Evolutionary conservation across 2,888 invertebrate species (phyloP).

Genomic region (Orthonychiurus folsomi): DNA sequence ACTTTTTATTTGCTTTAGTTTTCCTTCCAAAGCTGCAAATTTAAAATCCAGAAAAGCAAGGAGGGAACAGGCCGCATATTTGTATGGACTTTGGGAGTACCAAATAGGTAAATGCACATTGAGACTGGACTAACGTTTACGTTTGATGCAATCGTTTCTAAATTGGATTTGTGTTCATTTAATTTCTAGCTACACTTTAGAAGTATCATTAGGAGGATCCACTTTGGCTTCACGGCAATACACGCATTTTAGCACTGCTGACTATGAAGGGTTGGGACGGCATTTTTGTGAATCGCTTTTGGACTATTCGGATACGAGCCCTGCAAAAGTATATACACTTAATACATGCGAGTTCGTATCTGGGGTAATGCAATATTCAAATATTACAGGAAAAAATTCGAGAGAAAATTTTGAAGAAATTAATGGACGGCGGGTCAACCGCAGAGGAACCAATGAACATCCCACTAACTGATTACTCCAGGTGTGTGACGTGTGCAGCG

Average conservation of each 20-base stretch:
- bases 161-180: too few relatives aligned
- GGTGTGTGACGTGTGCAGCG: too few relatives aligned
- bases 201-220: constrained; percentile 89
- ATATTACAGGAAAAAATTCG: constrained; percentile 61
- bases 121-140: too few relatives aligned
- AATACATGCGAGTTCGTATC: too few relatives aligned
- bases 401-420: constrained; percentile 67
- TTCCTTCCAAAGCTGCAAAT: constrained; percentile 87
- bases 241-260: constrained; percentile 73
- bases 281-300: constrained; percentile 86
- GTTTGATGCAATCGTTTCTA: too few relatives aligned
- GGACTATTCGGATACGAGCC: constrained; percentile 81
- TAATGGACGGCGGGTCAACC: constrained; percentile 72
- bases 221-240: constrained; percentile 66
- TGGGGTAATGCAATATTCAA: too few relatives aligned
- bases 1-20: constrained; percentile 55
- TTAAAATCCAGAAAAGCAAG: constrained; percentile 83
- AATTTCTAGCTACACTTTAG: constrained; percentile 94
- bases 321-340: constrained; percentile 59
- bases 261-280: constrained; percentile 73
- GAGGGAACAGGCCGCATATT: constrained; percentile 92
- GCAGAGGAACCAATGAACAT: constrained; percentile 83
- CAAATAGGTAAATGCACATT: constrained; percentile 49
- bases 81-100: constrained; percentile 89
- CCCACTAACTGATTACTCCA: constrained; percentile 75